Percentiles rank a stretch among this genome's conserved stretches.
phyloP scores from a whole-genome alignment of 2,888 invertebrate species.

The Cheilosia scutellata region DNA sequence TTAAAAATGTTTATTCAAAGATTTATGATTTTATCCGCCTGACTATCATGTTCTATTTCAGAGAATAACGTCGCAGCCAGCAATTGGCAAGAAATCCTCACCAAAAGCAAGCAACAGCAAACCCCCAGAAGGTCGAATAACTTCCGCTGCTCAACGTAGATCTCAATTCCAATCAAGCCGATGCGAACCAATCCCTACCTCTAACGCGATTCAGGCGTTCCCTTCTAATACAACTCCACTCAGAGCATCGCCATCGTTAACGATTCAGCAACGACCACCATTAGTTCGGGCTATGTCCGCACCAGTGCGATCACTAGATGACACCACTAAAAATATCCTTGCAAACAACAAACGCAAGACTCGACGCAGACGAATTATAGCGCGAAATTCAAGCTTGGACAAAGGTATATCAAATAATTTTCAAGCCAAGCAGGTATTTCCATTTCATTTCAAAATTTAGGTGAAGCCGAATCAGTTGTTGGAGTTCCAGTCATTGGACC shows the following conservation, averaged over 20 bases:
- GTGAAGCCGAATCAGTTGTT: conserved; percentile 23
- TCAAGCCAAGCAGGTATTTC: neutral
- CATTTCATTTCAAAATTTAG: conserved; percentile 5
- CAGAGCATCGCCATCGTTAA: conserved; percentile 79
- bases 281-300: conserved; percentile 84
- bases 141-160: conserved; percentile 76
- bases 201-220: conserved; percentile 12
- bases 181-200: conserved; percentile 35
- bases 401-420: conserved; percentile 46
- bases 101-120: conserved; percentile 2
- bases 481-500: conserved; percentile 26
- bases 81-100: conserved; percentile 6
- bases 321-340: conserved; percentile 79
- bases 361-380: conserved; percentile 80
- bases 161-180: conserved; percentile 78
- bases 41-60: conserved; percentile 1
- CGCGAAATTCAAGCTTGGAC: conserved; percentile 77
- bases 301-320: conserved; percentile 82
- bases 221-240: conserved; percentile 46
- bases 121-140: conserved; percentile 22
- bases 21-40: neutral
- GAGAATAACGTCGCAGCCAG: conserved; percentile 10
- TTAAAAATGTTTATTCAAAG: no score
- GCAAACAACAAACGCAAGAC: conserved; percentile 80
- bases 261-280: conserved; percentile 81